These are phyloP conservation scores for Myotis vivesi DNA, from an alignment of 2,797 vertebrate species.

Conservation along the genomic window DNA sequence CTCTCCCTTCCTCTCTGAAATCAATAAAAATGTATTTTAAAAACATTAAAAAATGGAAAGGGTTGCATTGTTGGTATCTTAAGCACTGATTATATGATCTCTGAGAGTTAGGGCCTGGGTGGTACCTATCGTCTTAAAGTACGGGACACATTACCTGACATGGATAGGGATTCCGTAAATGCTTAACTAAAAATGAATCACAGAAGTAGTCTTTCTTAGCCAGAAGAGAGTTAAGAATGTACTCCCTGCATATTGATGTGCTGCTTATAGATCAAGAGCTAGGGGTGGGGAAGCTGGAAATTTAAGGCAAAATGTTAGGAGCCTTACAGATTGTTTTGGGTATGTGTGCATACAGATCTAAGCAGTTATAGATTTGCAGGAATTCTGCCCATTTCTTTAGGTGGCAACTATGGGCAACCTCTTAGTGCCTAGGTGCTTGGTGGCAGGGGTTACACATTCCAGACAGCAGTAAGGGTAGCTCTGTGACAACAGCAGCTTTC, in stretches of 20 bases:
- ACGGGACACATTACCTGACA: neutral
- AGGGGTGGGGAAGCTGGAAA: neutral
- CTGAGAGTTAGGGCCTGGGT: neutral
- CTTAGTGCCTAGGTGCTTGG: neutral
- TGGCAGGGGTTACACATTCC: neutral
- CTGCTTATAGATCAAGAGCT: neutral
- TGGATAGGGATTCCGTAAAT: neutral
- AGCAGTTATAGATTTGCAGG: neutral
- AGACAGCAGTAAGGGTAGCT: neutral
- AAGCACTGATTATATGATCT: neutral
- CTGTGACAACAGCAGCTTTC: neutral
- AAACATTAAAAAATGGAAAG: neutral
- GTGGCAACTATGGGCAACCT: neutral
- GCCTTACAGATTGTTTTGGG: neutral
- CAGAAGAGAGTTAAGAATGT: neutral
- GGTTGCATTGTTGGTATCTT: neutral
- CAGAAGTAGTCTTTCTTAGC: neutral
- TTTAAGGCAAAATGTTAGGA: neutral
- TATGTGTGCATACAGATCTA: neutral
- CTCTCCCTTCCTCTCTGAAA: no score
- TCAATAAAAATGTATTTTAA: no score
- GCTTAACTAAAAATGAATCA: constrained; percentile 7
- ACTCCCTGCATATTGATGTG: neutral
- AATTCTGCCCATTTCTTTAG: neutral
- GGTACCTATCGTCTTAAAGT: neutral